phyloP scores from a whole-genome alignment of 2,797 vertebrate genomes.

The Sparus aurata region DNA sequence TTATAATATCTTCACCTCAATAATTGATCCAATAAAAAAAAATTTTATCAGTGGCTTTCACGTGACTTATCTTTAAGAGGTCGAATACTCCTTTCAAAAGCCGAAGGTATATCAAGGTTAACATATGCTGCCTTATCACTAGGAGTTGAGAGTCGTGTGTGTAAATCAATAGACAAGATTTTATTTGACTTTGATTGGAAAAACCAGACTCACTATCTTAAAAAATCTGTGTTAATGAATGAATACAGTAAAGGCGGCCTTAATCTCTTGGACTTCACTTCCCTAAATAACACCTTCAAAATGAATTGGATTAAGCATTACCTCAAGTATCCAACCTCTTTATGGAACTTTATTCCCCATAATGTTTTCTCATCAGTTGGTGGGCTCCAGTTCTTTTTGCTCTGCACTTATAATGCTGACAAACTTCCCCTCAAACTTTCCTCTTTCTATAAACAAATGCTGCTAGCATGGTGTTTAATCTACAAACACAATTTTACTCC shows the following conservation, averaged over 20 bases:
- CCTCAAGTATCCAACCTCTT: background rate
- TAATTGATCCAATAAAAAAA: no score
- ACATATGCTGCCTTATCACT: no score
- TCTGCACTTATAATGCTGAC: background rate
- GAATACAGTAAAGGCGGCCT: background rate
- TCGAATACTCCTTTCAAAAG: no score
- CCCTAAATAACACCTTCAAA: background rate
- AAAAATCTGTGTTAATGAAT: background rate
- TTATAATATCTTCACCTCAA: no score
- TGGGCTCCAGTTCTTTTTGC: background rate
- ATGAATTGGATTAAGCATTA: background rate
- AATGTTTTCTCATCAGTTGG: background rate
- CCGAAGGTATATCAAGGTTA: no score
- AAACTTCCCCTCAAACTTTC: background rate
- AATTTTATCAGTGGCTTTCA: no score
- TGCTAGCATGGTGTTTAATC: background rate
- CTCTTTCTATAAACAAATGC: background rate
- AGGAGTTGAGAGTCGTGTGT: no score
- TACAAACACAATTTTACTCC: background rate
- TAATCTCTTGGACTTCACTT: background rate
- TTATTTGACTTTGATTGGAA: background rate
- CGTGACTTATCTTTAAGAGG: no score
- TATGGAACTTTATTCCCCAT: background rate
- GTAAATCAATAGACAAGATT: background rate
- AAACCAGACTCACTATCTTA: background rate